Percentiles rank a stretch among this genome's conserved stretches.
Evolutionary conservation across 2,113 vertebrate species (phyloP).

Genomic region (Azemiops feae): DNA sequence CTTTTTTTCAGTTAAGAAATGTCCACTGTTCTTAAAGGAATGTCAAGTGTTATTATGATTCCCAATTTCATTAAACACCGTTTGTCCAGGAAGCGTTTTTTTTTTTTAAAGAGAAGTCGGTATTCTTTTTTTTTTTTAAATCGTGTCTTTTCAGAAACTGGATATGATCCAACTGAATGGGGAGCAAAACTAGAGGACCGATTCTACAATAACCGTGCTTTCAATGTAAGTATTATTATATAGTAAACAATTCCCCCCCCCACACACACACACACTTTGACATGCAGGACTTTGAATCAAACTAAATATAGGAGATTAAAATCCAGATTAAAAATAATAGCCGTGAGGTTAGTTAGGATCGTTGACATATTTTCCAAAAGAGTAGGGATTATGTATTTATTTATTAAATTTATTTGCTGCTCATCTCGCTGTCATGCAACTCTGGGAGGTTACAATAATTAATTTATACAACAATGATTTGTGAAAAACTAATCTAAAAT

Average conservation of each 20-base stretch:
- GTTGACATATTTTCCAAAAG: background rate
- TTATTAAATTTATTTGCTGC: background rate
- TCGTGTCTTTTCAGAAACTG: constrained; percentile 16
- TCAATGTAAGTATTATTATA: constrained; percentile 11
- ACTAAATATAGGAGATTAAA: background rate
- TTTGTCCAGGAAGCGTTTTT: background rate
- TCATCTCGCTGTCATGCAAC: background rate
- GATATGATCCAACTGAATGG: constrained; percentile 19
- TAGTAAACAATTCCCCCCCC: background rate
- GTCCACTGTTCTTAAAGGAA: background rate
- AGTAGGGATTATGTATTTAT: background rate
- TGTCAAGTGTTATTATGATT: background rate
- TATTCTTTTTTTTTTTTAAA: background rate
- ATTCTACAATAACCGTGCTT: constrained; percentile 25
- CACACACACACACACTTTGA: background rate
- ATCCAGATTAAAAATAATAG: background rate
- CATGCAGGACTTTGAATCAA: background rate
- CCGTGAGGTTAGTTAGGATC: background rate
- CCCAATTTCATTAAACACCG: background rate
- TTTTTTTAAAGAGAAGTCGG: background rate
- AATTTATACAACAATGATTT: background rate
- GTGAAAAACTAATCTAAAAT: background rate
- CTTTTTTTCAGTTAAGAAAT: background rate
- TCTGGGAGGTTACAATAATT: background rate
- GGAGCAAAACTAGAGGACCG: constrained; percentile 25